Evolutionary conservation across 2,797 vertebrate species (phyloP).

Genomic region (Loriculus beryllinus): DNA sequence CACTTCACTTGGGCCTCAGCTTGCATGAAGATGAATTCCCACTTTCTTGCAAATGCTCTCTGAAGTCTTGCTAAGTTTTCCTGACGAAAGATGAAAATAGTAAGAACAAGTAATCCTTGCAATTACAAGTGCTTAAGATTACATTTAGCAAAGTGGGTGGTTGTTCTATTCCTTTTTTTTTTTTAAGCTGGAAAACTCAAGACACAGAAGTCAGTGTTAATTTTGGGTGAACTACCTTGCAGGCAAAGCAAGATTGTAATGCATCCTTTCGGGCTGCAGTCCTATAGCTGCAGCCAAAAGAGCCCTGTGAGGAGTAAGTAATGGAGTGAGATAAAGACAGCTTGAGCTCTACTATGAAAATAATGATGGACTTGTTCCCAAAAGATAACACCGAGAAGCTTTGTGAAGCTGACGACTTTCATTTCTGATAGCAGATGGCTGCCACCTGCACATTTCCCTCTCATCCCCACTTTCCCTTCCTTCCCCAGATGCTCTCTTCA

Average conservation of each 20-base stretch:
- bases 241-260: not conserved
- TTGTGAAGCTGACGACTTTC: not conserved
- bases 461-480: not conserved
- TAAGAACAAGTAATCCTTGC: conserved; percentile 23
- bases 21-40: conserved; percentile 99
- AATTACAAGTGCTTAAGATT: not conserved
- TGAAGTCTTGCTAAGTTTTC: conserved; percentile 95
- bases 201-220: not conserved
- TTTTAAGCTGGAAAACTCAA: not conserved
- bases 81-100: conserved; percentile 75
- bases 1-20: conserved; percentile 98
- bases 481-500: not conserved
- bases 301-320: not conserved
- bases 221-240: not conserved
- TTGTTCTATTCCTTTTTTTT: not conserved
- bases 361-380: not conserved
- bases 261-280: not conserved
- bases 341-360: conserved; percentile 17
- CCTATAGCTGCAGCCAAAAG: not conserved
- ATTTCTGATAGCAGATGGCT: conserved; percentile 41
- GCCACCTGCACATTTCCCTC: not conserved
- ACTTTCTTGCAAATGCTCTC: conserved; percentile 93
- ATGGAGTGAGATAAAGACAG: conserved; percentile 25
- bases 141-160: not conserved
- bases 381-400: conserved; percentile 25